Percentiles rank a stretch among this genome's conserved stretches.
Evolutionary conservation across 2,888 invertebrate species (phyloP).

Genomic region (Acleris laterana): DNA sequence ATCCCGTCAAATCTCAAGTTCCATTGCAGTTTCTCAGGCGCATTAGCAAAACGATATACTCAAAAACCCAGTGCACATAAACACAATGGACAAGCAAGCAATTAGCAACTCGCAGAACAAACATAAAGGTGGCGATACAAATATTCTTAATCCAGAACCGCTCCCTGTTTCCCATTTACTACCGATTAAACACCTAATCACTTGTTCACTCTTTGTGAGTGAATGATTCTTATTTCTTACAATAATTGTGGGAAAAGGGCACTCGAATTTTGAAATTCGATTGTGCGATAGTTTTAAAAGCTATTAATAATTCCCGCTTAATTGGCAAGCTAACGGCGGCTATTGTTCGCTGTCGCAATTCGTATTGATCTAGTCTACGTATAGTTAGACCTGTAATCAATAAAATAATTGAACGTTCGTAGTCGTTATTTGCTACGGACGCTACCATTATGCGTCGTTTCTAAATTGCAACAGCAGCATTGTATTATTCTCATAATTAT

Average conservation of each 20-base stretch:
- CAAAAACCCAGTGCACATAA: slow-evolving; percentile 25
- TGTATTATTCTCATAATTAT: slow-evolving; percentile 9
- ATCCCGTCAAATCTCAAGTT: not conserved
- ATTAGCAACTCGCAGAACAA: slow-evolving; percentile 57
- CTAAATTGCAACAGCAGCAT: slow-evolving; percentile 8
- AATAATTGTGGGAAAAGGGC: slow-evolving; percentile 79
- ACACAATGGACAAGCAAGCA: slow-evolving; percentile 47
- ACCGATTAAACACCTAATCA: slow-evolving; percentile 70
- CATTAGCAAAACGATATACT: slow-evolving; percentile 31
- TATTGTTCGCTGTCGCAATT: slow-evolving; percentile 27
- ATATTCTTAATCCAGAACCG: slow-evolving; percentile 73
- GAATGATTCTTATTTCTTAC: slow-evolving; percentile 66
- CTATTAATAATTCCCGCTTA: slow-evolving; percentile 62
- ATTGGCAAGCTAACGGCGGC: slow-evolving; percentile 46
- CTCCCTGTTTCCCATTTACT: slow-evolving; percentile 66
- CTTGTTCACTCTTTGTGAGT: slow-evolving; percentile 61
- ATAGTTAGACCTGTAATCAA: slow-evolving; percentile 36
- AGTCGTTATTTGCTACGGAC: slow-evolving; percentile 16
- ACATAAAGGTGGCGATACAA: slow-evolving; percentile 69
- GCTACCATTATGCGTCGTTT: slow-evolving; percentile 11
- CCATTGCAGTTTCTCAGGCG: slow-evolving; percentile 22
- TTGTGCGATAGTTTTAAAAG: slow-evolving; percentile 63
- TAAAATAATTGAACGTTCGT: slow-evolving; percentile 37
- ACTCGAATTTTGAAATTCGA: slow-evolving; percentile 67
- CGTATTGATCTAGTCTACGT: slow-evolving; percentile 31